Base-by-base conservation (phyloP, 2,113 vertebrate species). In the Bufo gargarizans region DNA sequence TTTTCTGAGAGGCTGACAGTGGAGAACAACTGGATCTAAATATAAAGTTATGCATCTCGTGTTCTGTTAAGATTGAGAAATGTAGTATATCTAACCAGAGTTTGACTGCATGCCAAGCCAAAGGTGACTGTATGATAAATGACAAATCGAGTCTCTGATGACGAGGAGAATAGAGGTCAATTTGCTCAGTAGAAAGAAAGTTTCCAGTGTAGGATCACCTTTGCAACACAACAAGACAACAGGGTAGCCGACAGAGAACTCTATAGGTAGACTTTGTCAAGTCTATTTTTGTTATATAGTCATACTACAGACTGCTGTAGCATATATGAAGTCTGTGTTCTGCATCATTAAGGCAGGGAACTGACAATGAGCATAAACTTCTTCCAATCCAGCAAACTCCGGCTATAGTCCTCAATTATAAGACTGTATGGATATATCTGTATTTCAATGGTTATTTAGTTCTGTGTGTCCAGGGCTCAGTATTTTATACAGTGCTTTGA, bases 91-190 rank as follows among this genome's bases (percentile, higher is more conserved):
- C 14, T 13, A 71, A 71, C 67, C 67, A 43, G 22, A 71, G 13
- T 71, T 71, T 74, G 43, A 47, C 72, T 76, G 72, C 47, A 50
- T 76, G 16, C 72, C 72, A 76, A 50, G 43, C 19, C 72, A 76
- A 50, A 76, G 72, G 72, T 76, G 47, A 76, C 72, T 76, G 72
- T 50, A 76, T 76, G 72, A 76, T 49, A 76, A 76, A 76, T 76
- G 72, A 76, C 72, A 76, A 76, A 76, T 76, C 47, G 20, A 20
- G 72, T 50, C 45, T 76, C 47, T 76, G 47, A 50, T 76, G 72
- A 76, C 17, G 45, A 76, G 72, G 72, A 76, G 72, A 17, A 76
- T 20, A 76, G 72, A 76, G 72, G 72, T 76, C 45, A 76, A 76
- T 50, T 49, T 19, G 17, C 47, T 76, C 72, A 50, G 47, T 50